phyloP scores from a whole-genome alignment of 2,113 vertebrate species.

The Petrocephalus microphthalmus region DNA sequence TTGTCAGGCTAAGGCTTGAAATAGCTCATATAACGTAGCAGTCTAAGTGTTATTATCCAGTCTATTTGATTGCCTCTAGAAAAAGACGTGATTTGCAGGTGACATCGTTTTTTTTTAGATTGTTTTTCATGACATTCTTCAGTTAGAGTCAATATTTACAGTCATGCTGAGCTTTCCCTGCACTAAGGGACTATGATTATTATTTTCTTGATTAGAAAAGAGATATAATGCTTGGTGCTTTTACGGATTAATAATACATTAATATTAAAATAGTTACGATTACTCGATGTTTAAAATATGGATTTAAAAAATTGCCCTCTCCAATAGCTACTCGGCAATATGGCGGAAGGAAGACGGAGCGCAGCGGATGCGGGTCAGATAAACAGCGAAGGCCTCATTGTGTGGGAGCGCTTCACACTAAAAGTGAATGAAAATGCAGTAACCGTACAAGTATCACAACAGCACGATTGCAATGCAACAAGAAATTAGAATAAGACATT shows the following conservation, averaged over 20 bases:
- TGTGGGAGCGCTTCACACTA: neutral
- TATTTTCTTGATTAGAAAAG: neutral
- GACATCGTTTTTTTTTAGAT: neutral
- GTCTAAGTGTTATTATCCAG: slow-evolving; percentile 15
- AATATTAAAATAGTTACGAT: neutral
- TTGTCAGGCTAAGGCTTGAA: slow-evolving; percentile 4
- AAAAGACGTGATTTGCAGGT: neutral
- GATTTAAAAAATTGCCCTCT: neutral
- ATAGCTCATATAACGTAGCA: slow-evolving; percentile 9
- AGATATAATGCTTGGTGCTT: neutral
- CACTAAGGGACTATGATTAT: neutral
- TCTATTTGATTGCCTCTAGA: neutral
- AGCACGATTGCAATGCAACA: neutral
- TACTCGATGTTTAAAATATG: neutral
- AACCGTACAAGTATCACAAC: neutral
- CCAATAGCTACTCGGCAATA: neutral
- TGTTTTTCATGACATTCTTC: neutral
- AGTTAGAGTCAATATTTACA: neutral
- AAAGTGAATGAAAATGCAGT: neutral
- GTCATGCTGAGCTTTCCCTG: neutral
- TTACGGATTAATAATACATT: neutral
- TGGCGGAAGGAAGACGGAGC: neutral
- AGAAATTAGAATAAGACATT: neutral
- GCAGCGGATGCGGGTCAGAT: neutral
- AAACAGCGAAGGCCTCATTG: neutral